These are phyloP conservation scores for Chloropsis cyanopogon DNA, from an alignment of 2,113 vertebrate species.

Conservation along the genomic window DNA sequence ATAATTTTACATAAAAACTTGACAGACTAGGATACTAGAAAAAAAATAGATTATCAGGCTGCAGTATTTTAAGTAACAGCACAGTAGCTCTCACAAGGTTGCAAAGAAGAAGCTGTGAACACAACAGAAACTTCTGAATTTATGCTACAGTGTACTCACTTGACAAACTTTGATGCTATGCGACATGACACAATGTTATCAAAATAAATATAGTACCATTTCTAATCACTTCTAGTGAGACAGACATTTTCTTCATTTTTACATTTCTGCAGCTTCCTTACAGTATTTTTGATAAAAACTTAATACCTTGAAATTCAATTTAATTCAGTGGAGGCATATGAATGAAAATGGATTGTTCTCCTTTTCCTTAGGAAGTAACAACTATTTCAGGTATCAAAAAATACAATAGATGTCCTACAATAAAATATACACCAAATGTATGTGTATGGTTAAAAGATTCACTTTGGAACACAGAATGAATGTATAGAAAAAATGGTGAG, in stretches of 20 bases:
- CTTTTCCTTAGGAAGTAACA: neutral
- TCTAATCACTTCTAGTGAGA: neutral
- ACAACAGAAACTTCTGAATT: neutral
- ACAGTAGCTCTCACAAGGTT: neutral
- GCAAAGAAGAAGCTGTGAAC: neutral
- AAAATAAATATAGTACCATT: neutral
- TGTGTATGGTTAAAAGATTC: neutral
- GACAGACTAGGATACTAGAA: neutral
- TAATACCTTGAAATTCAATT: neutral
- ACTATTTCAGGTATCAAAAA: neutral
- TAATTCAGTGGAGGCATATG: neutral
- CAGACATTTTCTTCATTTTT: neutral
- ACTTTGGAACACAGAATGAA: neutral
- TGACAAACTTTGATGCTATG: neutral
- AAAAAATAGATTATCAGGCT: neutral
- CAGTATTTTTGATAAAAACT: neutral
- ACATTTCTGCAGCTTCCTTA: neutral
- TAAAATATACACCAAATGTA: neutral
- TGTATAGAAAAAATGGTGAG: neutral
- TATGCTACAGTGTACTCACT: neutral
- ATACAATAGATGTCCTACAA: neutral
- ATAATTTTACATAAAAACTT: neutral
- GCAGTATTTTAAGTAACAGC: neutral
- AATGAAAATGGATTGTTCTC: neutral
- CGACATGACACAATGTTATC: neutral